Conservation (phyloP, 2,797 vertebrate genomes). For the Otolemur crassicaudatus region DNA sequence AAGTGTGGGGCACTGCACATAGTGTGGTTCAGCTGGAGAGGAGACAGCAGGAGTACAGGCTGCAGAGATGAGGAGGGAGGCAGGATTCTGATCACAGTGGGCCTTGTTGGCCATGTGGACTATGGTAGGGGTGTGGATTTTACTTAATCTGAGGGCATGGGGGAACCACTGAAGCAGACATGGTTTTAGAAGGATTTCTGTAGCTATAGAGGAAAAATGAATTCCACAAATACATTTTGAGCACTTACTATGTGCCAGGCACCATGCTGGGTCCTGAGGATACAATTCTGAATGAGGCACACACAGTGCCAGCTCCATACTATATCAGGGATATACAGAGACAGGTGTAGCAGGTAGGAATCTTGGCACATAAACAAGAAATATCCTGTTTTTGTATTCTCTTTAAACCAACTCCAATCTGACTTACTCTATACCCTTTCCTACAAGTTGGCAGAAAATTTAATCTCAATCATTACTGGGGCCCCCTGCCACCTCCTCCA, state of each 20-base stretch:
- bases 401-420: constrained; percentile 28
- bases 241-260: neutral
- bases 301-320: neutral
- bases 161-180: neutral
- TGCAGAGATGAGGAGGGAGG: neutral
- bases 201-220: neutral
- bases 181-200: constrained; percentile 40
- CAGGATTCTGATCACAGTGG: neutral
- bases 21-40: neutral
- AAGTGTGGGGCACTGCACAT: constrained; percentile 54
- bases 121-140: neutral
- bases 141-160: neutral
- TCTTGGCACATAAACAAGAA: constrained; percentile 41
- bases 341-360: constrained; percentile 29
- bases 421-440: constrained; percentile 34
- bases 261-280: neutral
- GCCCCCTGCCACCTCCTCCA: neutral
- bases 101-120: neutral
- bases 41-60: neutral
- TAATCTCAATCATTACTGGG: neutral
- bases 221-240: neutral
- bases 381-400: constrained; percentile 19
- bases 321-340: neutral
- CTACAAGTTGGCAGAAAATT: neutral
- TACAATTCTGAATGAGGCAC: neutral